Percentiles rank a stretch among this genome's conserved stretches.
phyloP scores from a whole-genome alignment of 2,888 invertebrate genomes.

The Chaetogeoica ovagalla region DNA sequence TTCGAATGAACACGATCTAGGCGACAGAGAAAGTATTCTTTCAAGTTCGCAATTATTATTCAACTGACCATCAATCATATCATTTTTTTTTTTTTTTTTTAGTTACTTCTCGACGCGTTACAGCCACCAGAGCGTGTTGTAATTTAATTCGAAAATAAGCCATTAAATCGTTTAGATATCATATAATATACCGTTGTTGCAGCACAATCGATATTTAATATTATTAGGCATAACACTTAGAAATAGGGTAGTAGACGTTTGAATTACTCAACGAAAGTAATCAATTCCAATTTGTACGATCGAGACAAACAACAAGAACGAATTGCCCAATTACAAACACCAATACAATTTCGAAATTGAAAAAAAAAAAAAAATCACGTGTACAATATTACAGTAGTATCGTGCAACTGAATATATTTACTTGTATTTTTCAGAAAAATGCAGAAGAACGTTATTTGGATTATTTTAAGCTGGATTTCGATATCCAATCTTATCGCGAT shows the following conservation, averaged over 20 bases:
- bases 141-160: slow-evolving; percentile 19
- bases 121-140: slow-evolving; percentile 25
- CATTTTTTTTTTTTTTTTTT: slow-evolving; percentile 17
- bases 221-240: not conserved
- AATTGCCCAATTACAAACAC: no score
- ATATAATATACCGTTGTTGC: not conserved
- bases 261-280: not conserved
- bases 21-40: slow-evolving; percentile 47
- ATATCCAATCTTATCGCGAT: slow-evolving; percentile 7
- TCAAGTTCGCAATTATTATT: slow-evolving; percentile 49
- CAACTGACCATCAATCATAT: slow-evolving; percentile 51
- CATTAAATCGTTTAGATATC: slow-evolving; percentile 15
- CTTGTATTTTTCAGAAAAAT: slow-evolving; percentile 41
- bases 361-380: not conserved
- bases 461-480: not conserved
- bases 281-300: not conserved
- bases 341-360: not conserved
- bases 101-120: slow-evolving; percentile 42
- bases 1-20: slow-evolving; percentile 44
- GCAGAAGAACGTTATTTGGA: slow-evolving; percentile 28
- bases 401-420: not conserved
- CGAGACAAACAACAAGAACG: not conserved
- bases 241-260: not conserved
- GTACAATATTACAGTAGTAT: not conserved
- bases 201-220: slow-evolving; percentile 3